Evolutionary conservation across 2,888 invertebrate genomes (phyloP), one percentile per base, ranked within the genome.

Genomic region (Pachymerium ferrugineum): DNA sequence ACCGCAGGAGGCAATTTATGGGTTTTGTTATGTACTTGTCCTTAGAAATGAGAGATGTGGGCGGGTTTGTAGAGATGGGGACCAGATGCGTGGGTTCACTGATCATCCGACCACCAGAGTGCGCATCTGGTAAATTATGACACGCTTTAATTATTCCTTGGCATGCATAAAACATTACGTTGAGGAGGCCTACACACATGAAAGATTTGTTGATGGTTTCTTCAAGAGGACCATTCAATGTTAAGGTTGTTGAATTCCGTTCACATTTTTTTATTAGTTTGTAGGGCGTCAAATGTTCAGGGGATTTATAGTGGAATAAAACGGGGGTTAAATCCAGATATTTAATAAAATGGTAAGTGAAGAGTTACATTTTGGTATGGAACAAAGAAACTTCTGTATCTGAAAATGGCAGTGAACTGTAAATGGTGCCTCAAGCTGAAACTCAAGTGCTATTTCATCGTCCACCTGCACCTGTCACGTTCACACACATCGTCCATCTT

Each of bases 1-100:
- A 54, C 54, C 54, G 25, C 54, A 54, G 54, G 25, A 54, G 19
- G 22, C 25, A 54, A 54, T 54, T 54, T 54, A 54, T 54, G 54
- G 54, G 25, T 28, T 54, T 54, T 54, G 54, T 54, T 54, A 54
- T 54, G 54, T 54, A 54, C 54, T 54, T 54, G 54, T 54, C 54
- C 54, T 22, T 25, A 54, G 54, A 54, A 54, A 54, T 54, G 25
- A 54, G 54, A 54, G 54, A 54, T 54, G 19, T 54, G 22, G 14
- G 54, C 22, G 54, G 28, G 28, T 25, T 25, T 54, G 10, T 28
- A 38, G 22, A 54, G 22, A 54, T 54, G 54, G 1, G 8, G 54
- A 54, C 8, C 54, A 54, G 47, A 47, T 19, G 22, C 28, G 8
- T 28, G 14, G 28, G 19, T 54, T 54, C 54, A 19, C 25, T 54